A percentile compares a stretch with the other conserved stretches of the same genome.
phyloP scores from a whole-genome alignment of 2,797 vertebrate genomes.

The Huso huso region DNA sequence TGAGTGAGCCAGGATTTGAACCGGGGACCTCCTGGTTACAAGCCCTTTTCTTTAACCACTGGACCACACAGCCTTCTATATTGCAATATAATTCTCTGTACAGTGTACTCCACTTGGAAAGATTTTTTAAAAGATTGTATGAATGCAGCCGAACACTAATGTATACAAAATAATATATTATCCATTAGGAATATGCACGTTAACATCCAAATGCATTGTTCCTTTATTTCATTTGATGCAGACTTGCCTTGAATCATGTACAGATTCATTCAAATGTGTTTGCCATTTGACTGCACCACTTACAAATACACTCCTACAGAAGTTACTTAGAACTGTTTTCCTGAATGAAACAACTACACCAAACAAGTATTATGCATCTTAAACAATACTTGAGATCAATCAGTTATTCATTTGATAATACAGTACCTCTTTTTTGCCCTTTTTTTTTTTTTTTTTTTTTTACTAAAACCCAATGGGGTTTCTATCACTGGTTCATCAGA shows the following conservation, averaged over 20 bases:
- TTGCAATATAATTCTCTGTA: background rate
- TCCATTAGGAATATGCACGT: background rate
- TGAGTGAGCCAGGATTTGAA: no score
- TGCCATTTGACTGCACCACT: slow-evolving; percentile 5
- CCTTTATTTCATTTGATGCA: slow-evolving; percentile 8
- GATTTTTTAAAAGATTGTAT: background rate
- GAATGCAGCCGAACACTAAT: background rate
- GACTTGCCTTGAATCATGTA: slow-evolving; percentile 1
- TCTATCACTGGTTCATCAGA: slow-evolving; percentile 9
- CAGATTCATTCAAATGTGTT: slow-evolving; percentile 2
- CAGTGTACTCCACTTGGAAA: background rate
- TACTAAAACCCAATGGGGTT: slow-evolving; percentile 8
- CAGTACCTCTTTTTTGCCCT: background rate
- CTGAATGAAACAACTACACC: background rate
- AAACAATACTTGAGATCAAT: slow-evolving; percentile 5
- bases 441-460: background rate
- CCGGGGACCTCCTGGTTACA: no score
- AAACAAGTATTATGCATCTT: background rate
- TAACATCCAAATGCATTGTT: background rate
- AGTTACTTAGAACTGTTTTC: background rate
- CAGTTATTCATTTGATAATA: slow-evolving; percentile 3
- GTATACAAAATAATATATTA: background rate
- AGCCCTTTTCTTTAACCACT: no score
- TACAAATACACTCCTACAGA: background rate
- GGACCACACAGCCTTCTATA: no score